phyloP scores from a whole-genome alignment of 2,113 vertebrate genomes.

The Shinisaurus crocodilurus region DNA sequence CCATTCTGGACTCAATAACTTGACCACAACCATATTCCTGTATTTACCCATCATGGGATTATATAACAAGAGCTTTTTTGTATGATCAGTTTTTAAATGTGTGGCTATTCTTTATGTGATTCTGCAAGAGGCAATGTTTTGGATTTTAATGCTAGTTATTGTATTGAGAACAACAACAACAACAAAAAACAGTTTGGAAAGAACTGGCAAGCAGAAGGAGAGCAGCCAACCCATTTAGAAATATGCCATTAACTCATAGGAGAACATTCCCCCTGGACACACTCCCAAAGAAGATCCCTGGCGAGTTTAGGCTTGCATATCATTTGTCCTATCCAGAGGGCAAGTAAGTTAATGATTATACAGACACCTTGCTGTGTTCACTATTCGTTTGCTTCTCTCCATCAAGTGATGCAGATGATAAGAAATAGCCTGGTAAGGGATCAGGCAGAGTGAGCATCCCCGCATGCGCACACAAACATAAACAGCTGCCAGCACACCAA shows the following conservation, averaged over 20 bases:
- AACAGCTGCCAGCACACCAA: conserved; percentile 57
- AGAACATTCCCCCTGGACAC: conserved; percentile 69
- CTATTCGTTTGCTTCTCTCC: conserved; percentile 65
- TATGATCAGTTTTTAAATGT: not conserved
- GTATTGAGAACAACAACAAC: conserved; percentile 23
- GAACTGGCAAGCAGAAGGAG: conserved; percentile 60
- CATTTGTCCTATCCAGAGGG: conserved; percentile 69
- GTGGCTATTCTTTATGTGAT: conserved; percentile 39
- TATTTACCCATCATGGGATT: conserved; percentile 57
- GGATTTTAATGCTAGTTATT: conserved; percentile 63
- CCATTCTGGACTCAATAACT: conserved; percentile 54
- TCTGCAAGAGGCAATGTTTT: conserved; percentile 52
- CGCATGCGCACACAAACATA: conserved; percentile 6
- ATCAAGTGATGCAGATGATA: conserved; percentile 74
- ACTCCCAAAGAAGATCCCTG: conserved; percentile 69
- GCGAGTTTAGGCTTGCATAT: conserved; percentile 68
- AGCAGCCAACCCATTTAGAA: conserved; percentile 65
- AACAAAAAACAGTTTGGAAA: conserved; percentile 63
- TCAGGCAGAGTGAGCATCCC: conserved; percentile 55
- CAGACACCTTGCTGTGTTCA: conserved; percentile 66
- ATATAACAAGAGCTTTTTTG: not conserved
- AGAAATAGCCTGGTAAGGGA: conserved; percentile 64
- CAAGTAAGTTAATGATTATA: conserved; percentile 74
- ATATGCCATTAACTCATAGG: conserved; percentile 66
- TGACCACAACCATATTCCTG: conserved; percentile 62